phyloP scores from a whole-genome alignment of 1,140 invertebrate genomes.

The Dreissena polymorpha region DNA sequence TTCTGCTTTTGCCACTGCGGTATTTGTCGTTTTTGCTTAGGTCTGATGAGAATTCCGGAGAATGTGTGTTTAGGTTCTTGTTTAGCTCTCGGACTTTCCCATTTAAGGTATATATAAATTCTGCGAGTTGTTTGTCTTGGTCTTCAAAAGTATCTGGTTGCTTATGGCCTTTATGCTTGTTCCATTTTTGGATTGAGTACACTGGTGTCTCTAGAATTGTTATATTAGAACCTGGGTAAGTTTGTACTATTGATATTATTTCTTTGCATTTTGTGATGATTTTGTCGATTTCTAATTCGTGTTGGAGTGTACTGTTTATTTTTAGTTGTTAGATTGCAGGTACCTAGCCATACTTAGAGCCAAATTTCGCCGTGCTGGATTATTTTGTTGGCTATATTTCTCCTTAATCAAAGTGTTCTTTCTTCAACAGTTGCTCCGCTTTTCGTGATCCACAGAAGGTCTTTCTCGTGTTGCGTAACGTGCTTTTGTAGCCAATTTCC shows the following conservation, averaged over 20 bases:
- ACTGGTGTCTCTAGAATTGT: constrained; percentile 27
- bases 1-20: too few relatives aligned
- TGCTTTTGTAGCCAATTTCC: too few relatives aligned
- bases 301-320: not conserved
- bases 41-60: constrained; percentile 43
- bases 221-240: constrained; percentile 20
- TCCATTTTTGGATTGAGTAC: constrained; percentile 43
- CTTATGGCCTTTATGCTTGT: not conserved
- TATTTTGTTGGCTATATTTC: too few relatives aligned
- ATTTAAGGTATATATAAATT: constrained; percentile 30
- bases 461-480: too few relatives aligned
- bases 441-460: too few relatives aligned
- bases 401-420: too few relatives aligned
- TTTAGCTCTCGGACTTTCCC: constrained; percentile 32
- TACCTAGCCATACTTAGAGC: too few relatives aligned
- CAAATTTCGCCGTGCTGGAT: too few relatives aligned
- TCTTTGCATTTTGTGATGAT: constrained; percentile 21
- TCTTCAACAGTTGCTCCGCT: too few relatives aligned
- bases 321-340: too few relatives aligned
- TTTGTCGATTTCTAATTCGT: not conserved
- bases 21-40: not conserved
- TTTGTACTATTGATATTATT: constrained; percentile 18
- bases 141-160: constrained; percentile 9
- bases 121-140: constrained; percentile 14
- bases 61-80: constrained; percentile 17